Conservation (phyloP, 2,797 vertebrate genomes). For the Hippopotamyrus pictus region DNA sequence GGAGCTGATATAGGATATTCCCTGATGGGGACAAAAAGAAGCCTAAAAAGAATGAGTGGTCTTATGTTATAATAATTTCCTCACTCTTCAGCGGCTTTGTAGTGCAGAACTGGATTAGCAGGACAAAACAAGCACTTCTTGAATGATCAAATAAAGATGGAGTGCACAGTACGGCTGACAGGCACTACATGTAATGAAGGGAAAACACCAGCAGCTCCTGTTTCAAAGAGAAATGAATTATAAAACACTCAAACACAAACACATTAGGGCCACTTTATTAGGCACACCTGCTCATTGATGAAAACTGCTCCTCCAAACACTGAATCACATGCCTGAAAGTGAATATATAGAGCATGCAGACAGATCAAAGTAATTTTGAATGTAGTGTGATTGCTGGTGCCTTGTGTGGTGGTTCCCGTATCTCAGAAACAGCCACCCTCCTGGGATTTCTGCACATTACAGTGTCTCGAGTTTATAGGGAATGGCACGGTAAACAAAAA, state of each 20-base stretch:
- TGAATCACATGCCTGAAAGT: background rate
- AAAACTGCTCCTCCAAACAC: background rate
- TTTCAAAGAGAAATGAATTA: constrained; percentile 4
- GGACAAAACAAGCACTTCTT: constrained; percentile 7
- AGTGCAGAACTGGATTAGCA: constrained; percentile 4
- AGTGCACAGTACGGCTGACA: background rate
- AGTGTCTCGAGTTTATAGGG: background rate
- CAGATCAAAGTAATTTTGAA: background rate
- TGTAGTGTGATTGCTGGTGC: background rate
- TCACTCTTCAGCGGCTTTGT: background rate
- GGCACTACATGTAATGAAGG: background rate
- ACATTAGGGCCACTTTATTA: background rate
- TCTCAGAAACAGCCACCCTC: background rate
- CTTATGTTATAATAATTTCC: constrained; percentile 10
- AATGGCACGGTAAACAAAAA: background rate
- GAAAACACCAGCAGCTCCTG: constrained; percentile 4
- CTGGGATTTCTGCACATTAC: background rate
- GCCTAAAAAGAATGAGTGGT: background rate
- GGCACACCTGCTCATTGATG: background rate
- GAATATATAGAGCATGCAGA: background rate
- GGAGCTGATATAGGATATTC: background rate
- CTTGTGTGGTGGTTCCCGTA: background rate
- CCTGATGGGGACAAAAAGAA: background rate
- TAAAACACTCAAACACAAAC: background rate
- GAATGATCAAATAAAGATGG: constrained; percentile 11